Evolutionary conservation across 30 jellyfish, hydroid and myxozoan genomes (phyloP).

Genomic region (Aurelia sp.): DNA sequence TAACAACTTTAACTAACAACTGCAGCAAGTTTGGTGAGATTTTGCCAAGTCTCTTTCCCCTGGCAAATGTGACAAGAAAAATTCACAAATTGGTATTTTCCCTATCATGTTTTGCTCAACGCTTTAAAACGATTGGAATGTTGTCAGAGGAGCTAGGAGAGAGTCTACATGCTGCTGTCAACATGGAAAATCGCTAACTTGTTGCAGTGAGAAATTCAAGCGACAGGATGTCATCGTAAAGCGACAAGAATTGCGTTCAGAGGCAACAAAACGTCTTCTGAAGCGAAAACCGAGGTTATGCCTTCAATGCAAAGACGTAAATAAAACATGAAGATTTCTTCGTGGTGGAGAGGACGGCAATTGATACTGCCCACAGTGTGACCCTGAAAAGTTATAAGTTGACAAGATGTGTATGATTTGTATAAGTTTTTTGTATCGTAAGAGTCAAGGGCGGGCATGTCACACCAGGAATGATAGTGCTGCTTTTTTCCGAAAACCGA

Average conservation of each 20-base stretch:
- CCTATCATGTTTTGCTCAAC: conserved; percentile 37
- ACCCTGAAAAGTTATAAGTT: neutral
- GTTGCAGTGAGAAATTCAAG: conserved; percentile 22
- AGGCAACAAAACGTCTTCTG: neutral
- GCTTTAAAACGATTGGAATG: conserved; percentile 38
- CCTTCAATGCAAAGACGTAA: no score
- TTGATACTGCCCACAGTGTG: neutral
- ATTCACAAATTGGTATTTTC: conserved; percentile 29
- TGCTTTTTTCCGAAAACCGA: no score
- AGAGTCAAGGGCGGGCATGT: no score
- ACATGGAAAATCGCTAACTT: conserved; percentile 36
- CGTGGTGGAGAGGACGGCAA: no score
- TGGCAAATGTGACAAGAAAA: conserved; percentile 28
- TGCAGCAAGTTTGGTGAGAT: conserved; percentile 39
- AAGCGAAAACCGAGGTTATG: no score
- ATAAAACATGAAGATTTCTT: no score
- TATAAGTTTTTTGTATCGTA: no score
- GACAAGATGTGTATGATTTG: no score
- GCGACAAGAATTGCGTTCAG: conserved; percentile 7
- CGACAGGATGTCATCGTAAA: neutral
- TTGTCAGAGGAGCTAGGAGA: conserved; percentile 51
- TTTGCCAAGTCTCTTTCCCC: conserved; percentile 24
- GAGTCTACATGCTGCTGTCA: conserved; percentile 46
- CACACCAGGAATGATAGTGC: no score
- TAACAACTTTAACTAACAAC: neutral